These are phyloP conservation scores for Petrocephalus microphthalmus DNA, from an alignment of 2,113 vertebrate species.

Conservation along the genomic window DNA sequence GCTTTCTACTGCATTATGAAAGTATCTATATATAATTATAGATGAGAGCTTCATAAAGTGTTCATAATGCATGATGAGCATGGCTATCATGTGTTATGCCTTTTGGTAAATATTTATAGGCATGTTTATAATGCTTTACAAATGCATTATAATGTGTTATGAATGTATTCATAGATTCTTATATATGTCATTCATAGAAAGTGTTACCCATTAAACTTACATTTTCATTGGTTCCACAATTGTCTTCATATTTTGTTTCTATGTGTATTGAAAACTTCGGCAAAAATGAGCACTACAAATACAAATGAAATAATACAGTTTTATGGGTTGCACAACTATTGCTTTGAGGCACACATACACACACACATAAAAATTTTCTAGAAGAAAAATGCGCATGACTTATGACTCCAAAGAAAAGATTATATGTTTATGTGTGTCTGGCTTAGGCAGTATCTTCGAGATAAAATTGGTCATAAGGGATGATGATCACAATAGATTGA, in stretches of 20 bases:
- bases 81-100: background rate
- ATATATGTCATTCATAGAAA: background rate
- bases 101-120: background rate
- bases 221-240: slow-evolving; percentile 55
- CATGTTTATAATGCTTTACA: background rate
- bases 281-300: slow-evolving; percentile 63
- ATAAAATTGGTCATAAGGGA: background rate
- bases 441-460: background rate
- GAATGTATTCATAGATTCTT: background rate
- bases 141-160: background rate
- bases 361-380: background rate
- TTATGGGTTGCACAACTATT: background rate
- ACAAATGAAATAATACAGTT: slow-evolving; percentile 8
- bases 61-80: background rate
- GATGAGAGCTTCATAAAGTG: no score
- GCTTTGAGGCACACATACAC: background rate
- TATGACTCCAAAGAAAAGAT: background rate
- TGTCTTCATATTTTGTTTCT: slow-evolving; percentile 54
- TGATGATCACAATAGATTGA: background rate
- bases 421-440: background rate
- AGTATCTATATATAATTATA: background rate
- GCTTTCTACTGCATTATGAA: background rate
- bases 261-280: slow-evolving; percentile 65
- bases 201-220: slow-evolving; percentile 47
- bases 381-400: background rate